A percentile compares a stretch with the other conserved stretches of the same genome.
Evolutionary conservation across 2,113 vertebrate genomes (phyloP).

Genomic region (Anhinga rufa): DNA sequence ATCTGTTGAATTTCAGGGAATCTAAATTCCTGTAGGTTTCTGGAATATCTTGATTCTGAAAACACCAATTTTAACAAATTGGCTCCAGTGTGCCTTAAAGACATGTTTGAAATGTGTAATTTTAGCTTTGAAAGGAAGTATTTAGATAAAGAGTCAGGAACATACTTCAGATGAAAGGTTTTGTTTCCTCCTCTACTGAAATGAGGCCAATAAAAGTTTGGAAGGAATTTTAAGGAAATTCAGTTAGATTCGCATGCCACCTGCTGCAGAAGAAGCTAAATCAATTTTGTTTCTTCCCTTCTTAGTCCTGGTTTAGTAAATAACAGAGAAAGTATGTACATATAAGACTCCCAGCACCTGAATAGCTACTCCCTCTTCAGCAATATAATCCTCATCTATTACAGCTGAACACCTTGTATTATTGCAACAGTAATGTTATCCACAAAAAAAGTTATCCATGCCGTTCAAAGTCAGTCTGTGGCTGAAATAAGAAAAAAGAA

Average conservation of each 20-base stretch:
- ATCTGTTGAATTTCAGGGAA: neutral
- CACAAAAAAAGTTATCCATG: neutral
- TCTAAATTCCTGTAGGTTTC: neutral
- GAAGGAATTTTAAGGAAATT: neutral
- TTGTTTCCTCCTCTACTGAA: neutral
- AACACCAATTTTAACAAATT: conserved; percentile 7
- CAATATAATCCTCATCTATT: neutral
- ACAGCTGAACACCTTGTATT: neutral
- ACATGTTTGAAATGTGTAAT: conserved; percentile 16
- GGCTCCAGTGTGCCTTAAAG: conserved; percentile 16
- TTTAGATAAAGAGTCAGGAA: conserved; percentile 8
- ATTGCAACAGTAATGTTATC: neutral
- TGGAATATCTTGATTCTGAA: neutral
- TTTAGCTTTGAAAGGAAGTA: conserved; percentile 39
- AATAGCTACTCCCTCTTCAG: neutral
- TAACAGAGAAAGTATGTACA: neutral
- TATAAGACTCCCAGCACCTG: neutral
- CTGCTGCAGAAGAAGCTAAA: conserved; percentile 1
- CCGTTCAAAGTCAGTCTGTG: neutral
- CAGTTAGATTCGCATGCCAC: neutral
- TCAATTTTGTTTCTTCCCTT: neutral
- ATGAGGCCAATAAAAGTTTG: neutral
- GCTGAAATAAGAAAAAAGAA: neutral
- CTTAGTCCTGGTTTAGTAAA: neutral
- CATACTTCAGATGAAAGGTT: neutral